These are phyloP conservation scores for Cryptophagus acutangulus DNA, from an alignment of 2,888 invertebrate species.

Conservation along the genomic window DNA sequence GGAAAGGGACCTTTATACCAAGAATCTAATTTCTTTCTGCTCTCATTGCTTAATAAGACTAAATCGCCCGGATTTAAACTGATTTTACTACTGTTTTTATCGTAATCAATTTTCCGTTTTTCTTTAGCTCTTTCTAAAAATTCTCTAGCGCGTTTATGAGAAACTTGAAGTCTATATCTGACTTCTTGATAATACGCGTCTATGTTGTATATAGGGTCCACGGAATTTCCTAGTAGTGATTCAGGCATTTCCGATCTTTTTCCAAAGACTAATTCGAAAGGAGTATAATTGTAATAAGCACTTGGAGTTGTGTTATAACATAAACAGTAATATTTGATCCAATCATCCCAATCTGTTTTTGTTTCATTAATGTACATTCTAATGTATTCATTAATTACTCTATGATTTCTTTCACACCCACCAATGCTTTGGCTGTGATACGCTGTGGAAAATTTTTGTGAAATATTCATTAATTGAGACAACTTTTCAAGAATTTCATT, in stretches of 20 bases:
- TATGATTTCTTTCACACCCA: constrained; percentile 23
- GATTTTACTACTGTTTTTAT: no score
- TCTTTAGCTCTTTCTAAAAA: constrained; percentile 12
- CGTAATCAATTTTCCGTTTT: constrained; percentile 14
- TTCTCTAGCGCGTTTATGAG: constrained; percentile 12
- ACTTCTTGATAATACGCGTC: constrained; percentile 17
- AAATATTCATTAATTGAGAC: constrained; percentile 6
- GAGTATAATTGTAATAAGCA: constrained; percentile 16
- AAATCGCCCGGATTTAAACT: constrained; percentile 7
- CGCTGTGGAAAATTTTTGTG: constrained; percentile 13
- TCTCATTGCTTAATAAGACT: constrained; percentile 11
- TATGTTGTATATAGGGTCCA: constrained; percentile 18
- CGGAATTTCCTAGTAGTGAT: neutral
- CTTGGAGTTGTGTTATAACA: constrained; percentile 21
- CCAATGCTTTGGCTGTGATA: constrained; percentile 38
- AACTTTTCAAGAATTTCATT: constrained; percentile 9
- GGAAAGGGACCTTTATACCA: constrained; percentile 5
- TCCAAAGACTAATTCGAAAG: constrained; percentile 20
- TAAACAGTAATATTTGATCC: constrained; percentile 14
- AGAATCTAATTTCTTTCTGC: constrained; percentile 6
- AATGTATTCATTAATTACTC: constrained; percentile 22
- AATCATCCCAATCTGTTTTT: constrained; percentile 18
- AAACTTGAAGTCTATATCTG: constrained; percentile 14
- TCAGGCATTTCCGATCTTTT: constrained; percentile 13
- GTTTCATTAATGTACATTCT: constrained; percentile 14